A percentile compares a stretch with the other conserved stretches of the same genome.
Conservation (phyloP, 2,888 invertebrate genomes). For the Timema podura region DNA sequence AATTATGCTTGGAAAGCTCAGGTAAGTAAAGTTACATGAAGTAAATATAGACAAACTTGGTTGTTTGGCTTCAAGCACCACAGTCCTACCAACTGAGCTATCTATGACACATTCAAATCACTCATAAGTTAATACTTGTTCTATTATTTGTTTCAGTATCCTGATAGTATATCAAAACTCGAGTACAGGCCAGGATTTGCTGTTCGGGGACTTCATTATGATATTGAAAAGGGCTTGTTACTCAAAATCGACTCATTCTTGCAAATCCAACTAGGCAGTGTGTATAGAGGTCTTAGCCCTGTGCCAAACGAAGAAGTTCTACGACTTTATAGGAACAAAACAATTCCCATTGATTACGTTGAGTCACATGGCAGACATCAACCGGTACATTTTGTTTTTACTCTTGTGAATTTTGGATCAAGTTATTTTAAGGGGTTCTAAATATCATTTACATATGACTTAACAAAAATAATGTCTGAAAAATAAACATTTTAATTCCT, state of each 20-base stretch:
- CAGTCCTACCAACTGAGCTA: too few relatives aligned
- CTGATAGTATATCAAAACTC: slow-evolving; percentile 71
- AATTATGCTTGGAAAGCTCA: too few relatives aligned
- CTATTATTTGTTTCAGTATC: slow-evolving; percentile 65
- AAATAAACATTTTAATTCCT: too few relatives aligned
- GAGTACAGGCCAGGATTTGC: slow-evolving; percentile 92
- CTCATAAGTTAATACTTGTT: neutral
- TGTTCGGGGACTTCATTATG: slow-evolving; percentile 96
- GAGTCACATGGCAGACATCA: slow-evolving; percentile 56
- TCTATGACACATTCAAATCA: too few relatives aligned
- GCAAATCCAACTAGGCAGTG: slow-evolving; percentile 93
- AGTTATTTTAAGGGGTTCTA: slow-evolving; percentile 42
- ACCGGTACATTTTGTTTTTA: too few relatives aligned
- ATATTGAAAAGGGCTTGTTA: slow-evolving; percentile 89
- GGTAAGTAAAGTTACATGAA: too few relatives aligned
- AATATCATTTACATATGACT: slow-evolving; percentile 48
- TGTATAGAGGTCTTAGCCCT: slow-evolving; percentile 80
- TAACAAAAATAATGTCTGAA: too few relatives aligned
- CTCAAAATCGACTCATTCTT: slow-evolving; percentile 94
- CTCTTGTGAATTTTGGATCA: too few relatives aligned
- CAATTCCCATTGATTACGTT: slow-evolving; percentile 82
- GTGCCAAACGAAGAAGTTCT: slow-evolving; percentile 82
- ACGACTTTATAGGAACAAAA: slow-evolving; percentile 76
- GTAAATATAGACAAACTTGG: too few relatives aligned
- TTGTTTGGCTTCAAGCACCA: too few relatives aligned